phyloP scores from a whole-genome alignment of 1,140 invertebrate genomes.

The Galleria mellonella region DNA sequence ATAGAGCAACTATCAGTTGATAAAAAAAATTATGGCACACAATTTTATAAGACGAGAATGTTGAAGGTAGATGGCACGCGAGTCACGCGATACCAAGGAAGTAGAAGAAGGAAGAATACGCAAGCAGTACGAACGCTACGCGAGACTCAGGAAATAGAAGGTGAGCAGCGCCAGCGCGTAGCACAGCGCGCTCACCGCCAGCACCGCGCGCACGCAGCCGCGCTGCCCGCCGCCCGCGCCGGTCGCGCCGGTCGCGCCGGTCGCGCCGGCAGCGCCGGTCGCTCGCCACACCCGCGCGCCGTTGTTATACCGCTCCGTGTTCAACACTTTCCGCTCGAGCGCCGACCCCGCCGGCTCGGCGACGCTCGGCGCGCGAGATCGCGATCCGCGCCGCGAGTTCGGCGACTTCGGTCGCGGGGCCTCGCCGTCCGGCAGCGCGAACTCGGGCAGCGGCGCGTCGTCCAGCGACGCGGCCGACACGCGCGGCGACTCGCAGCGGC shows the following conservation, averaged over 20 bases:
- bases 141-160: slow-evolving; percentile 53
- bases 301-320: slow-evolving; percentile 28
- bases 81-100: no score
- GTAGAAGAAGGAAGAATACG: no score
- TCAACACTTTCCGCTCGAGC: slow-evolving; percentile 21
- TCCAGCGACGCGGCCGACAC: slow-evolving; percentile 12
- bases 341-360: slow-evolving; percentile 1
- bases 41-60: no score
- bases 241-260: not conserved
- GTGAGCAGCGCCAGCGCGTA: slow-evolving; percentile 45
- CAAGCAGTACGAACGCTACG: slow-evolving; percentile 8
- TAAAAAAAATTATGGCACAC: no score
- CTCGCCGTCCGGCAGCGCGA: slow-evolving; percentile 36
- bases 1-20: no score
- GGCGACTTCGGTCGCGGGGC: not conserved
- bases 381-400: not conserved
- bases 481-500: slow-evolving; percentile 7
- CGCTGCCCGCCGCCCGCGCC: slow-evolving; percentile 13
- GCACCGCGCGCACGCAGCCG: slow-evolving; percentile 26
- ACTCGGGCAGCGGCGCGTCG: slow-evolving; percentile 37
- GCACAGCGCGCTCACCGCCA: slow-evolving; percentile 31
- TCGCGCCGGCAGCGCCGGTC: not conserved
- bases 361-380: slow-evolving; percentile 11
- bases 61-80: no score
- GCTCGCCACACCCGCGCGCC: slow-evolving; percentile 1